Percentiles rank a stretch among this genome's conserved stretches.
phyloP scores from a whole-genome alignment of 2,888 invertebrate species.

The Mesorhabditis sp. region DNA sequence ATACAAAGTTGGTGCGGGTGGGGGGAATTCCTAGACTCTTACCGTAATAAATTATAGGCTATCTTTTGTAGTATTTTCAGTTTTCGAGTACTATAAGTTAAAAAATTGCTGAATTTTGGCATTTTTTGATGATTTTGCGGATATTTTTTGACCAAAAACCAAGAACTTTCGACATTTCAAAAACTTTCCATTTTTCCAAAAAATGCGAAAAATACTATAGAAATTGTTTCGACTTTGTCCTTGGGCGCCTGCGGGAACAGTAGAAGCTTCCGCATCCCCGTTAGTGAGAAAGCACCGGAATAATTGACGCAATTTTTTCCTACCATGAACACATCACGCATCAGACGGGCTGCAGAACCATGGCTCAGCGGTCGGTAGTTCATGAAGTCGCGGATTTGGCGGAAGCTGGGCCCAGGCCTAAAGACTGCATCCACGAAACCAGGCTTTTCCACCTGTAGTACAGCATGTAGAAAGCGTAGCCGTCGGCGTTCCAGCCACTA shows the following conservation, averaged over 20 bases:
- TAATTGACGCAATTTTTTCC: not conserved
- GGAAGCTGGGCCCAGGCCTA: slow-evolving; percentile 40
- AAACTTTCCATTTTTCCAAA: not conserved
- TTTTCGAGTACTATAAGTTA: too few relatives aligned
- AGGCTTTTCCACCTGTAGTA: slow-evolving; percentile 14
- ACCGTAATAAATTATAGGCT: too few relatives aligned
- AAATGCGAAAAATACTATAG: not conserved
- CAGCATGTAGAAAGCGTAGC: slow-evolving; percentile 21
- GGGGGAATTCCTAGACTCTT: too few relatives aligned
- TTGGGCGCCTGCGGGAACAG: too few relatives aligned
- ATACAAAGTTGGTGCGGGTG: too few relatives aligned
- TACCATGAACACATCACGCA: slow-evolving; percentile 34
- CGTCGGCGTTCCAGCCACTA: slow-evolving; percentile 26
- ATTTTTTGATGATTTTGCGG: not conserved
- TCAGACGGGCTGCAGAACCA: slow-evolving; percentile 40
- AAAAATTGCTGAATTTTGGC: not conserved
- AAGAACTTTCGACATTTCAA: not conserved
- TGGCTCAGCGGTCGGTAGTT: slow-evolving; percentile 22
- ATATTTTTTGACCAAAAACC: not conserved
- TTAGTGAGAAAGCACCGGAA: too few relatives aligned
- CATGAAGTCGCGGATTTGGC: slow-evolving; percentile 31
- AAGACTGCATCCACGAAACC: slow-evolving; percentile 12
- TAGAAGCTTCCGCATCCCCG: too few relatives aligned
- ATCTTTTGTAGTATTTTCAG: too few relatives aligned
- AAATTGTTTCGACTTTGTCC: too few relatives aligned